Percentiles rank a stretch among this genome's conserved stretches.
Conservation (phyloP, 2,888 invertebrate species). For the Kryphioiulus occultus region DNA sequence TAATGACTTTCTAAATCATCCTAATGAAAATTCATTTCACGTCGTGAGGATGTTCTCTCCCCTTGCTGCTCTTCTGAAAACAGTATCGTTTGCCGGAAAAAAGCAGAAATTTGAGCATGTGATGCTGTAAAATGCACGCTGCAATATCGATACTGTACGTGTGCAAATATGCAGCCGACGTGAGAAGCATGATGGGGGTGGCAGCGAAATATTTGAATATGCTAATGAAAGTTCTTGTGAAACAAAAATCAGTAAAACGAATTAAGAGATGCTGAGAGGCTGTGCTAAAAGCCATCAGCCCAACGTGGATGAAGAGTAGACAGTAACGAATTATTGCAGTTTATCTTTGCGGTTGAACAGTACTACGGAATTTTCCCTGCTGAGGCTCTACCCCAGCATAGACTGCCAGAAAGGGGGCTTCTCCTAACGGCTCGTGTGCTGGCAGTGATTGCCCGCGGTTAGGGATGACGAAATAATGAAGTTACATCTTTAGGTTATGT, state of each 20-base stretch:
- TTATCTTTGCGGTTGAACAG: too few relatives aligned
- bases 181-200: background rate
- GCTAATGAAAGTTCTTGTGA: constrained; percentile 4
- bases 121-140: background rate
- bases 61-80: background rate
- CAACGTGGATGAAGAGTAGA: background rate
- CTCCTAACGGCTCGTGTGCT: too few relatives aligned
- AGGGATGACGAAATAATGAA: too few relatives aligned
- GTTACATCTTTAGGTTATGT: too few relatives aligned
- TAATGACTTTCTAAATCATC: constrained; percentile 46
- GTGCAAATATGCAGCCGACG: background rate
- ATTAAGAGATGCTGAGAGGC: background rate
- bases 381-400: too few relatives aligned
- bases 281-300: background rate
- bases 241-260: constrained; percentile 28
- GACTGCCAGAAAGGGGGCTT: too few relatives aligned
- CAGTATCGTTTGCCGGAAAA: background rate
- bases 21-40: constrained; percentile 46
- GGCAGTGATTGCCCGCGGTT: too few relatives aligned
- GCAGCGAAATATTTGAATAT: background rate
- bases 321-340: background rate
- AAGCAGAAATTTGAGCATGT: background rate
- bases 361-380: too few relatives aligned
- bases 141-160: background rate
- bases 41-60: background rate